phyloP scores from a whole-genome alignment of 2,113 vertebrate genomes.

The Oenanthe oenanthe region DNA sequence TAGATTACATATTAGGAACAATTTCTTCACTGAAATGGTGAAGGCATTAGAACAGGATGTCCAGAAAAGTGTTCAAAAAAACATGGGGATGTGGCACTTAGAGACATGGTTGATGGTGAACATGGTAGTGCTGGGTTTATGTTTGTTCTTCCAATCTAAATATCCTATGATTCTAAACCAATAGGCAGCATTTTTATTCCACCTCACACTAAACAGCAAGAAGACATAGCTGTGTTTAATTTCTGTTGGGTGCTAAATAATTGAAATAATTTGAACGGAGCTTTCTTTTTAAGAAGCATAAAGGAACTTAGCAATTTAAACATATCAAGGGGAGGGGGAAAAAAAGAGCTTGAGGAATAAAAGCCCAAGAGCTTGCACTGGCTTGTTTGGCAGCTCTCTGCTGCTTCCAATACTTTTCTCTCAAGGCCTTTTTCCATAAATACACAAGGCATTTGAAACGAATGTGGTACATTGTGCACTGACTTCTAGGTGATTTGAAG shows the following conservation, averaged over 20 bases:
- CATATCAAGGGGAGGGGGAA: background rate
- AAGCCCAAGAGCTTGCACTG: background rate
- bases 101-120: background rate
- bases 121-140: background rate
- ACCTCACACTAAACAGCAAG: background rate
- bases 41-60: background rate
- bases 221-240: background rate
- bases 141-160: background rate
- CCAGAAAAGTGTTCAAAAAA: background rate
- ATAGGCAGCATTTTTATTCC: background rate
- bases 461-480: rapidly evolving
- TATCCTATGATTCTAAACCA: background rate
- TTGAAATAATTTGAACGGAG: background rate
- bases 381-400: background rate
- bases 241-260: background rate
- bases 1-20: background rate
- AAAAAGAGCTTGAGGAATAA: background rate
- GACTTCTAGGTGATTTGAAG: background rate
- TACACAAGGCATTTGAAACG: background rate
- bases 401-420: background rate
- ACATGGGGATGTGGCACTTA: background rate
- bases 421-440: background rate
- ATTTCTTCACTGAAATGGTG: background rate
- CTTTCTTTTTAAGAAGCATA: background rate
- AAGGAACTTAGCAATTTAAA: slow-evolving; percentile 2